phyloP scores from a whole-genome alignment of 92 coral and sea anemone species.

The Porites cylindrica region DNA sequence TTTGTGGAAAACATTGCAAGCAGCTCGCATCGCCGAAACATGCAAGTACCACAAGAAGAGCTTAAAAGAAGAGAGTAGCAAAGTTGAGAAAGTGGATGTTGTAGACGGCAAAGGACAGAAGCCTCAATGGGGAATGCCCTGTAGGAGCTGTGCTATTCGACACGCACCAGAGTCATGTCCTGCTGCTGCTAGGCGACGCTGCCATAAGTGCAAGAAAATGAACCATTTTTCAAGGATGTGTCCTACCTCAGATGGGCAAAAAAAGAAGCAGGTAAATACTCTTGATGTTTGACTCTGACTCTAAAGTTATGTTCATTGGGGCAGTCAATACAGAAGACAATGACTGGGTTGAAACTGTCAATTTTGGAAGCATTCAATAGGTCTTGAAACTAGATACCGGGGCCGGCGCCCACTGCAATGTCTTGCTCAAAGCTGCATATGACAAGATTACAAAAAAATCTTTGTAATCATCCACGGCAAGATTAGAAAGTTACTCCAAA shows the following conservation, averaged over 20 bases:
- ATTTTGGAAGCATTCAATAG: constrained; percentile 14
- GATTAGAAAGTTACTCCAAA: constrained; percentile 33
- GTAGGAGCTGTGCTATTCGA: constrained; percentile 39
- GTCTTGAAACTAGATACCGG: constrained; percentile 36
- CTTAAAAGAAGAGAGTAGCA: background rate
- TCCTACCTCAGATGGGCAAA: background rate
- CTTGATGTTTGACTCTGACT: constrained; percentile 29
- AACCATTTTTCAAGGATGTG: constrained; percentile 51
- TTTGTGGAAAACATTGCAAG: constrained; percentile 5
- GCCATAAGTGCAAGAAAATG: constrained; percentile 16
- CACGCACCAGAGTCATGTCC: background rate
- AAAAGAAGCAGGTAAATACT: no score
- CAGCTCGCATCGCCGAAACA: constrained; percentile 48
- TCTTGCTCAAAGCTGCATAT: constrained; percentile 32
- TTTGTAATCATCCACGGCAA: constrained; percentile 26
- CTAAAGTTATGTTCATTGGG: background rate
- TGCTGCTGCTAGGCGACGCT: no score
- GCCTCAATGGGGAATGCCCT: constrained; percentile 5
- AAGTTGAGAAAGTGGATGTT: no score
- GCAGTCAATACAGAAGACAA: background rate
- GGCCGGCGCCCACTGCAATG: constrained; percentile 41
- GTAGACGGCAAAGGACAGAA: no score
- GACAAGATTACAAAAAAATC: constrained; percentile 39
- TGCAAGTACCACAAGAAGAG: constrained; percentile 42
- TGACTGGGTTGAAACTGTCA: constrained; percentile 32